These are phyloP conservation scores for Salticus scenicus DNA, from an alignment of 2,888 invertebrate species.

Conservation along the genomic window DNA sequence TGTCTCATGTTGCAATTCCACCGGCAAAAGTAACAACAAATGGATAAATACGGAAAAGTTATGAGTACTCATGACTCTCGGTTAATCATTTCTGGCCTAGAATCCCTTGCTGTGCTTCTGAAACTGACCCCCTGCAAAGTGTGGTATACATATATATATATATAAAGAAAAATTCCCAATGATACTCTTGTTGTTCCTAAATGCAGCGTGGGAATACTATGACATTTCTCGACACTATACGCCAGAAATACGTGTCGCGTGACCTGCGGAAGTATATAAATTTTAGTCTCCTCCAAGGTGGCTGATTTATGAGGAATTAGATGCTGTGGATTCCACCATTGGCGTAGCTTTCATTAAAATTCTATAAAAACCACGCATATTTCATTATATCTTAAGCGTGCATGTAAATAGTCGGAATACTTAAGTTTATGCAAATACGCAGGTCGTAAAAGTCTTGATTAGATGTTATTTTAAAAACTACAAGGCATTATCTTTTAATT, in stretches of 20 bases:
- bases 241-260: no score
- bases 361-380: background rate
- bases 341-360: background rate
- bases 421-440: no score
- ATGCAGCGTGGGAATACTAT: background rate
- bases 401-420: no score
- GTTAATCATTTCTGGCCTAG: conserved; percentile 38
- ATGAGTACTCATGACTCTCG: conserved; percentile 35
- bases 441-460: no score
- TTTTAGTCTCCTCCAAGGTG: background rate
- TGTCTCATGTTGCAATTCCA: background rate
- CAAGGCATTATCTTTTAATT: no score
- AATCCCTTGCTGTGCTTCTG: conserved; percentile 43
- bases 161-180: no score
- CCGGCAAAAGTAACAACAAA: background rate
- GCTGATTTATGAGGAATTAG: background rate
- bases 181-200: background rate
- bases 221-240: background rate
- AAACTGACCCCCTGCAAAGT: conserved; percentile 45
- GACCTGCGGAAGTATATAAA: background rate
- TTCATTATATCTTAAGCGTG: background rate
- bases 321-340: background rate
- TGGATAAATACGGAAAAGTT: background rate
- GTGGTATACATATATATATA: conserved; percentile 44
- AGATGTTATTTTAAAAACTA: no score